Conservation (phyloP, 1,140 invertebrate species). For the Euura lappo region DNA sequence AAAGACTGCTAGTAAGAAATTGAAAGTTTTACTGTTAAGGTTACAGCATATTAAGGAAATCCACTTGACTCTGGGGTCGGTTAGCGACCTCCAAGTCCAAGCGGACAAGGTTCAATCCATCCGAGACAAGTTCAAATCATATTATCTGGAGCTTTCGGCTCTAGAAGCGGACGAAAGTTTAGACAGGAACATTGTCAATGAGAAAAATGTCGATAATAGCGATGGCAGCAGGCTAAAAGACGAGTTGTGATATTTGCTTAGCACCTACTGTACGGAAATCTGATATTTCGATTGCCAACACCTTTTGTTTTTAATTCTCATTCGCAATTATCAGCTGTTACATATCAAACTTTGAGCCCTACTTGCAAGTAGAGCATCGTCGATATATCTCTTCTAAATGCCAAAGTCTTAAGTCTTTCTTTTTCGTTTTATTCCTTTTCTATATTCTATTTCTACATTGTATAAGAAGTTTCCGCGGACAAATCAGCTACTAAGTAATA, state of each 20-base stretch:
- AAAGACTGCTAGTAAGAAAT: constrained; percentile 30
- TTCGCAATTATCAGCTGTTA: no score
- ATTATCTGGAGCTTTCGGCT: constrained; percentile 32
- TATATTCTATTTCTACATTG: not conserved
- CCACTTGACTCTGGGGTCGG: constrained; percentile 49
- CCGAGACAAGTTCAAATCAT: constrained; percentile 37
- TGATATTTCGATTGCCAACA: not conserved
- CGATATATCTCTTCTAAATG: not conserved
- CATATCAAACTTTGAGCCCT: no score
- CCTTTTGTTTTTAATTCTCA: not conserved
- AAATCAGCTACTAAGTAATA: not conserved
- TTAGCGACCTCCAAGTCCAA: constrained; percentile 40
- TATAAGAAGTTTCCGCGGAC: no score
- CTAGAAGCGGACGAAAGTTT: constrained; percentile 17
- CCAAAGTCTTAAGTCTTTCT: not conserved
- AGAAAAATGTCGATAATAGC: constrained; percentile 14
- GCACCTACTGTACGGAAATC: not conserved
- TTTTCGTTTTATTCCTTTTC: not conserved
- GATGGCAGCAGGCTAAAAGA: constrained; percentile 29
- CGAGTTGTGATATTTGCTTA: constrained; percentile 45
- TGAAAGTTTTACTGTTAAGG: constrained; percentile 43
- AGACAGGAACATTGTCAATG: not conserved
- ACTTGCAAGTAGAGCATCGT: no score
- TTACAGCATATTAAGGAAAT: constrained; percentile 51
- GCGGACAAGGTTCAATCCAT: constrained; percentile 36